These are phyloP conservation scores for Caenorhabditis imperialis DNA, from an alignment of 2,888 invertebrate species.

Conservation along the genomic window DNA sequence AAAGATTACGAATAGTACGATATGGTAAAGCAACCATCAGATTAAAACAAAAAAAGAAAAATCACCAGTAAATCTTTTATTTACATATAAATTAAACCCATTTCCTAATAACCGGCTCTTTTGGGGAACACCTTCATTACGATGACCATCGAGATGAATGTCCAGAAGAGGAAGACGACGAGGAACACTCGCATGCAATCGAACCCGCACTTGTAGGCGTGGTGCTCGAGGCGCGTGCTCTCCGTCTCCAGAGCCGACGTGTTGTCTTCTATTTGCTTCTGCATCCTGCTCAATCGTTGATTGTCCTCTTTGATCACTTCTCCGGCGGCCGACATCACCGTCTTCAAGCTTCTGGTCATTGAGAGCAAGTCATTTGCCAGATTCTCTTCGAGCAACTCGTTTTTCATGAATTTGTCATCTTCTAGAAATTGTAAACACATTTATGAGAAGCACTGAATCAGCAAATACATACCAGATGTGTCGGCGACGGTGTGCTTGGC, in stretches of 20 bases:
- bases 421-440: constrained; percentile 10
- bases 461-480: constrained; percentile 21
- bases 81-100: constrained; percentile 16
- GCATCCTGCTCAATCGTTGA: constrained; percentile 66
- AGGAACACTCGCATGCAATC: constrained; percentile 72
- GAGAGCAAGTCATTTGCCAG: constrained; percentile 94
- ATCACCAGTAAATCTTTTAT: not conserved
- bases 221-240: constrained; percentile 66
- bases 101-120: constrained; percentile 31
- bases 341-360: constrained; percentile 89
- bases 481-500: constrained; percentile 11
- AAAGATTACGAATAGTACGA: not conserved
- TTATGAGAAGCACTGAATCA: too few species aligned
- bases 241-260: constrained; percentile 64
- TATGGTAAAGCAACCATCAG: not conserved
- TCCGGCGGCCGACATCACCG: constrained; percentile 90
- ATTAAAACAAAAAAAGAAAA: not conserved
- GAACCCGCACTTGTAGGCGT: constrained; percentile 72
- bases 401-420: constrained; percentile 88
- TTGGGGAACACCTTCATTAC: constrained; percentile 68
- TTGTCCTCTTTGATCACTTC: constrained; percentile 91
- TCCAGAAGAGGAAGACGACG: constrained; percentile 70
- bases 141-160: constrained; percentile 64
- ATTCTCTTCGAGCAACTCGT: constrained; percentile 90
- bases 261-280: constrained; percentile 64